Conservation (phyloP, 2,797 vertebrate species). For the Moxostoma hubbsi region DNA sequence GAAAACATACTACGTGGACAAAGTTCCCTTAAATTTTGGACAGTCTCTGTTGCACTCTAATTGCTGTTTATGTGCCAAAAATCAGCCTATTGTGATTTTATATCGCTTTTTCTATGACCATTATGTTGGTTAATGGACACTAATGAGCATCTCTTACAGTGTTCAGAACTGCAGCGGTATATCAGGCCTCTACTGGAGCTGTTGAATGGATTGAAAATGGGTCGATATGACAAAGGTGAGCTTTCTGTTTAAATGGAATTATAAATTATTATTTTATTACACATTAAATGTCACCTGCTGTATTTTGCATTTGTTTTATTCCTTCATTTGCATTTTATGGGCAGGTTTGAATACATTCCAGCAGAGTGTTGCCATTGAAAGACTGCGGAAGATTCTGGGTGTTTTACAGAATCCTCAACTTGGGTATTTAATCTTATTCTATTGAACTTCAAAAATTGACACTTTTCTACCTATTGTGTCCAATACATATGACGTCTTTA, state of each 20-base stretch:
- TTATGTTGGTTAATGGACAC: neutral
- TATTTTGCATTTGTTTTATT: neutral
- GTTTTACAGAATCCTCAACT: slow-evolving; percentile 89
- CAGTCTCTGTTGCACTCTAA: too few relatives aligned
- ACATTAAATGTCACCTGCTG: neutral
- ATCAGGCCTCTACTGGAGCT: slow-evolving; percentile 82
- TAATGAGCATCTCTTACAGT: slow-evolving; percentile 70
- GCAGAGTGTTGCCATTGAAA: slow-evolving; percentile 89
- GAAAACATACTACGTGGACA: too few relatives aligned
- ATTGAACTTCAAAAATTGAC: neutral
- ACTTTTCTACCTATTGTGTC: neutral
- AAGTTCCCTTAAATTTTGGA: too few relatives aligned
- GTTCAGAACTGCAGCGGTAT: slow-evolving; percentile 84
- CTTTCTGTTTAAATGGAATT: neutral
- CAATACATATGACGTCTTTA: neutral
- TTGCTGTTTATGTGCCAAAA: neutral
- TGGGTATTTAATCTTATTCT: slow-evolving; percentile 77
- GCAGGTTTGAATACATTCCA: slow-evolving; percentile 89
- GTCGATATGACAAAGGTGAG: slow-evolving; percentile 86
- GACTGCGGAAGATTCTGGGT: slow-evolving; percentile 88
- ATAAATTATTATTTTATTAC: neutral
- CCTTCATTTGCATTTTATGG: neutral
- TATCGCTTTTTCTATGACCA: neutral
- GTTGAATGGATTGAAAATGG: slow-evolving; percentile 83
- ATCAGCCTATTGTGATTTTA: neutral